Evolutionary conservation across 1,140 invertebrate species (phyloP).

Genomic region (Lasioglossum albipes): DNA sequence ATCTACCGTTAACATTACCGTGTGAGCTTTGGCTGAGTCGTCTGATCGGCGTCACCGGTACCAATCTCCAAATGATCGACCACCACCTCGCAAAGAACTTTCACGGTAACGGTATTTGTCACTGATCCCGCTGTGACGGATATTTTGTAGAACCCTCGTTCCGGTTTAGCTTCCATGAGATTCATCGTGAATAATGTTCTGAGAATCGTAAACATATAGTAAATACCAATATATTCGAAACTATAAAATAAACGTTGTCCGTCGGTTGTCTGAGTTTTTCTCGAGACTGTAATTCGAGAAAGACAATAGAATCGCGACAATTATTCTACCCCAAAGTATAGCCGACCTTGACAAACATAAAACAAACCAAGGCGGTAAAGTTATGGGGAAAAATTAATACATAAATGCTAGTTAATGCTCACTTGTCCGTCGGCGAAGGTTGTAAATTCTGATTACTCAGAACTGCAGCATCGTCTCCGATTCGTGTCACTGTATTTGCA

Average conservation of each 20-base stretch:
- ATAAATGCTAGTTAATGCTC: conserved; percentile 59
- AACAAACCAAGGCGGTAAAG: conserved; percentile 71
- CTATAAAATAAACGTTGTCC: conserved; percentile 15
- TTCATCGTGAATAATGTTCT: conserved; percentile 89
- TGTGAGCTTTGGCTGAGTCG: conserved; percentile 86
- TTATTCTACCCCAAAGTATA: conserved; percentile 78
- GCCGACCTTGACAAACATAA: conserved; percentile 62
- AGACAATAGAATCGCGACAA: conserved; percentile 58
- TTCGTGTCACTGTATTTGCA: conserved; percentile 87
- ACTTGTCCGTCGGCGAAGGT: conserved; percentile 81
- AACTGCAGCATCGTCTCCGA: conserved; percentile 88
- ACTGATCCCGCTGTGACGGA: conserved; percentile 85
- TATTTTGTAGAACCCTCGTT: conserved; percentile 91
- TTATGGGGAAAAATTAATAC: conserved; percentile 69
- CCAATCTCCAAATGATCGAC: conserved; percentile 92
- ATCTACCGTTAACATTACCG: conserved; percentile 31
- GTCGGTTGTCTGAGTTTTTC: conserved; percentile 48
- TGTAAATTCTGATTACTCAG: conserved; percentile 85
- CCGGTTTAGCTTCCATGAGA: conserved; percentile 88
- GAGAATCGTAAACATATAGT: conserved; percentile 24
- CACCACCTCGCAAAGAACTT: conserved; percentile 87
- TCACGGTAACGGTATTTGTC: conserved; percentile 85
- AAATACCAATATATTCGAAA: background rate
- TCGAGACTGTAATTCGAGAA: conserved; percentile 23
- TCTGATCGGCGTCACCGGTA: conserved; percentile 93